These are phyloP conservation scores for Bergia sp. DNA, from an alignment of 92 coral and sea anemone species.

Conservation along the genomic window DNA sequence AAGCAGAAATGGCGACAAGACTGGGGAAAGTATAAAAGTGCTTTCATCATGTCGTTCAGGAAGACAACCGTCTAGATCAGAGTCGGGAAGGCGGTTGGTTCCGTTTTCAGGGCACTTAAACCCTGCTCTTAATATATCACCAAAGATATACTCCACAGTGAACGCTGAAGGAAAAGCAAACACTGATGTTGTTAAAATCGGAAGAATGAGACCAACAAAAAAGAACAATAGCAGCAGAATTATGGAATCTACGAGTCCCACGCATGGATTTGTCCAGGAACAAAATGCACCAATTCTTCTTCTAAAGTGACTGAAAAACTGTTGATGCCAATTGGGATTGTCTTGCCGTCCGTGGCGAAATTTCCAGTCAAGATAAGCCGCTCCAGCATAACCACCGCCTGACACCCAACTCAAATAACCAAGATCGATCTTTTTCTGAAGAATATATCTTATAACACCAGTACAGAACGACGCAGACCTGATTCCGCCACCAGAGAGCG, in stretches of 20 bases:
- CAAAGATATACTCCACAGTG: slow-evolving; percentile 61
- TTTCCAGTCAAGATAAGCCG: slow-evolving; percentile 77
- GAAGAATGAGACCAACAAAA: slow-evolving; percentile 53
- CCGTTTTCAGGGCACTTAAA: slow-evolving; percentile 44
- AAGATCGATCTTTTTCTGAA: slow-evolving; percentile 53
- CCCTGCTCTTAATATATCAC: slow-evolving; percentile 53
- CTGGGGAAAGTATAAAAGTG: slow-evolving; percentile 15
- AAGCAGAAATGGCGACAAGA: slow-evolving; percentile 34
- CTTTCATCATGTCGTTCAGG: background rate
- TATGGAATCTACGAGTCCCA: slow-evolving; percentile 57
- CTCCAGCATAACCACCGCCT: slow-evolving; percentile 75
- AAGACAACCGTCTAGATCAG: slow-evolving; percentile 22
- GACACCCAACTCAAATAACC: slow-evolving; percentile 77
- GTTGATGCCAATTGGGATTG: slow-evolving; percentile 61
- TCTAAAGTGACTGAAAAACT: slow-evolving; percentile 65
- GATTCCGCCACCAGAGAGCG: slow-evolving; percentile 79
- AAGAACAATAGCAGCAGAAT: slow-evolving; percentile 41
- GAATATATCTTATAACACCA: slow-evolving; percentile 70
- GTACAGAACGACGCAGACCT: slow-evolving; percentile 76
- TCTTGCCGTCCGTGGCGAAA: slow-evolving; percentile 62
- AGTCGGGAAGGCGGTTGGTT: slow-evolving; percentile 33
- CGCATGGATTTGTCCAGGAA: slow-evolving; percentile 62
- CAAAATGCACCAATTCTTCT: slow-evolving; percentile 63
- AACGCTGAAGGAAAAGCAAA: slow-evolving; percentile 68
- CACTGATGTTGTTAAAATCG: slow-evolving; percentile 44